Conservation (phyloP, 2,113 vertebrate genomes). For the Sylvietta virens region DNA sequence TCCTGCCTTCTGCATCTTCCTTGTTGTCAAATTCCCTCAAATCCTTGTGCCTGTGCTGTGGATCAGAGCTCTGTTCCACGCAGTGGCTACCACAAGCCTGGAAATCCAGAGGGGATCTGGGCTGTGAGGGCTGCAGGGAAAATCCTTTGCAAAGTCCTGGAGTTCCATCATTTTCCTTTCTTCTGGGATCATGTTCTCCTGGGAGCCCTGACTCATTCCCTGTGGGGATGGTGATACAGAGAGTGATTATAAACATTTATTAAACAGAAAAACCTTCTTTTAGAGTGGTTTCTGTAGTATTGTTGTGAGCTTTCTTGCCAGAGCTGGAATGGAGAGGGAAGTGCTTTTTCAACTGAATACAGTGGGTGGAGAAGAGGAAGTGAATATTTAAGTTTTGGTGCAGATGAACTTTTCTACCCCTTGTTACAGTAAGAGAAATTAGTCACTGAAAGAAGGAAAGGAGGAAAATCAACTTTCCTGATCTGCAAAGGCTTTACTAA, state of each 20-base stretch:
- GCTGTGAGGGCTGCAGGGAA: background rate
- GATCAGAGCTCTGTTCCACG: background rate
- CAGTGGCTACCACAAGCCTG: background rate
- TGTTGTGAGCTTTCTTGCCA: background rate
- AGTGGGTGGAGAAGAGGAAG: slow-evolving; percentile 6
- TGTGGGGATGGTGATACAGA: background rate
- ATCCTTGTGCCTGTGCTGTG: rapidly evolving
- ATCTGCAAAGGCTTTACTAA: background rate
- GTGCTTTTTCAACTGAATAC: background rate
- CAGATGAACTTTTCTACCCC: background rate
- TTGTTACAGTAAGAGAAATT: background rate
- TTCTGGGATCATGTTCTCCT: background rate
- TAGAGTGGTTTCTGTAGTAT: background rate
- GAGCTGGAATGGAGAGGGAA: background rate
- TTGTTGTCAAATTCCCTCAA: background rate
- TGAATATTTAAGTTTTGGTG: background rate
- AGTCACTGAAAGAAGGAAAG: background rate
- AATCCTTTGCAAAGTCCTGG: background rate
- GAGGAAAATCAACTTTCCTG: background rate
- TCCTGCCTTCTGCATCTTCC: background rate
- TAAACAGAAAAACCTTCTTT: background rate
- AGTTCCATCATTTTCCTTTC: background rate
- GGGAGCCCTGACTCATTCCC: background rate
- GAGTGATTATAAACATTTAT: background rate
- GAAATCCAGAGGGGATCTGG: background rate